Percentiles rank a stretch among this genome's conserved stretches.
phyloP scores from a whole-genome alignment of 2,888 invertebrate genomes.

The Leptopterna dolabrata region DNA sequence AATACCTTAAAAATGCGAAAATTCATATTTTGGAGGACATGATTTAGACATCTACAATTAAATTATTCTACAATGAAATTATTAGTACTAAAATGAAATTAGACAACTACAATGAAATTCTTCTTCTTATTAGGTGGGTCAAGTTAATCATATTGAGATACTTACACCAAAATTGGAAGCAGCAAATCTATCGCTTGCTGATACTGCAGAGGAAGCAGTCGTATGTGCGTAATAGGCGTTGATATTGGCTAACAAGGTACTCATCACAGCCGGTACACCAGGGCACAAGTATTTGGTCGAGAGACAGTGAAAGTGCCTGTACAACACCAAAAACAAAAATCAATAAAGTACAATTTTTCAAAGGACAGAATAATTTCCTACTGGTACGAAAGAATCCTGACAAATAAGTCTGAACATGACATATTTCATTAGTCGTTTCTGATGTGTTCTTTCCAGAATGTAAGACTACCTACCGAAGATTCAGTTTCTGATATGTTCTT shows the following conservation, averaged over 20 bases:
- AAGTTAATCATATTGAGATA: conserved; percentile 59
- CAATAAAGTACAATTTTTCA: background rate
- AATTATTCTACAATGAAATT: too few relatives aligned
- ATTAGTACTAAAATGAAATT: too few relatives aligned
- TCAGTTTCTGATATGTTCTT: too few relatives aligned
- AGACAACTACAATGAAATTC: too few relatives aligned
- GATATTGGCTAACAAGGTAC: conserved; percentile 97
- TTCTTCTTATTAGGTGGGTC: background rate
- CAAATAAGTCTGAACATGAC: too few relatives aligned
- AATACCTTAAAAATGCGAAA: too few relatives aligned
- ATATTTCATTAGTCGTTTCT: too few relatives aligned
- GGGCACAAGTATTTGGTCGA: conserved; percentile 98
- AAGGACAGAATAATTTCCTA: background rate
- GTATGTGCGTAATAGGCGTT: conserved; percentile 99
- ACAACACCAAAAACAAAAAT: conserved; percentile 64
- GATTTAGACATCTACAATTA: too few relatives aligned
- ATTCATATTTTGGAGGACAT: too few relatives aligned
- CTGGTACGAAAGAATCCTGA: too few relatives aligned
- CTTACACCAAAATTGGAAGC: conserved; percentile 99
- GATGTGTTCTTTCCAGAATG: too few relatives aligned
- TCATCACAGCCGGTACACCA: conserved; percentile 99
- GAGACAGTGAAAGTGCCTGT: conserved; percentile 97
- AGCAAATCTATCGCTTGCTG: conserved; percentile 98
- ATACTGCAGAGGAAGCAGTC: conserved; percentile 96
- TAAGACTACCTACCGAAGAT: too few relatives aligned